phyloP scores from a whole-genome alignment of 2,113 vertebrate species.

The Hippopotamus amphibius region DNA sequence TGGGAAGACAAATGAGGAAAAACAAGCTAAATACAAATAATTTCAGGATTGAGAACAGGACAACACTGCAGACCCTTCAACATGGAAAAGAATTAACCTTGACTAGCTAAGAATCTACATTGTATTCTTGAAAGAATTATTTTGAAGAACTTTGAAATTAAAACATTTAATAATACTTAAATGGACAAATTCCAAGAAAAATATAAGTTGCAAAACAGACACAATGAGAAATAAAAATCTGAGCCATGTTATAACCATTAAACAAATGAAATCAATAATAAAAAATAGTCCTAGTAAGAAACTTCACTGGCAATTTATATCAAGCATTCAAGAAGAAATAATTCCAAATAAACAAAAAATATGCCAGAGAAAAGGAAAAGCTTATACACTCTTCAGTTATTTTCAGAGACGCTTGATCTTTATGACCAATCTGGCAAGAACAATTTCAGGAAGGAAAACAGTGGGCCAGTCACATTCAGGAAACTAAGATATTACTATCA shows the following conservation, averaged over 20 bases:
- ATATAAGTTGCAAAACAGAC: background rate
- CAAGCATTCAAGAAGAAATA: background rate
- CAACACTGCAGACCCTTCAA: background rate
- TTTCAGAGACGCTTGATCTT: background rate
- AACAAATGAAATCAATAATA: background rate
- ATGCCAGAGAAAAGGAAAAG: background rate
- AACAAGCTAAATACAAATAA: background rate
- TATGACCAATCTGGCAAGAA: background rate
- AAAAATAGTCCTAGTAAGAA: background rate
- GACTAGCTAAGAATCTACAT: background rate
- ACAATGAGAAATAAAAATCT: background rate
- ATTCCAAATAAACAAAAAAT: background rate
- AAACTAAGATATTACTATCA: background rate
- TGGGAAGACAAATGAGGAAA: background rate
- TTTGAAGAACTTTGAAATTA: background rate
- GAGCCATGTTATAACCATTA: background rate
- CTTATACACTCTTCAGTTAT: background rate
- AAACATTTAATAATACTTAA: background rate
- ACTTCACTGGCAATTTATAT: background rate
- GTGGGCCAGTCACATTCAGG: background rate
- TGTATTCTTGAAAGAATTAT: background rate
- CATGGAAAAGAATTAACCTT: background rate
- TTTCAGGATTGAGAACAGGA: background rate
- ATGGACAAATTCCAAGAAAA: background rate
- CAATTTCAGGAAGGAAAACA: background rate